phyloP scores from a whole-genome alignment of 2,888 invertebrate species.

The Lingula anatina region DNA sequence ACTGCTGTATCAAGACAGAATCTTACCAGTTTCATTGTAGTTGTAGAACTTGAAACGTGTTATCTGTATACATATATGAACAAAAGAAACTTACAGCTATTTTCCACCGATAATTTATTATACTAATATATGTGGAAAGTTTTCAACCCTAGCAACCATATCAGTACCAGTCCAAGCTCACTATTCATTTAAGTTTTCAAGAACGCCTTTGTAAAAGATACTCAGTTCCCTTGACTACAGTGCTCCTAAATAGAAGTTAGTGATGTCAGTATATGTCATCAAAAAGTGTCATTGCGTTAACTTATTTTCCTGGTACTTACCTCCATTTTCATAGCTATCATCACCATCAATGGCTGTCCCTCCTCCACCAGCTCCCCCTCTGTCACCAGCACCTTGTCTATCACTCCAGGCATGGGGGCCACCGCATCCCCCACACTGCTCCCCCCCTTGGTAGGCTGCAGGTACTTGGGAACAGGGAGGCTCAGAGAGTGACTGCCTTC shows the following conservation, averaged over 20 bases:
- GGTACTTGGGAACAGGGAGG: conserved; percentile 54
- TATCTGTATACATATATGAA: too few relatives aligned
- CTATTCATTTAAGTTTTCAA: too few relatives aligned
- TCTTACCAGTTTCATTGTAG: too few relatives aligned
- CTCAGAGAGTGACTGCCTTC: conserved; percentile 36
- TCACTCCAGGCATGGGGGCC: conserved; percentile 94
- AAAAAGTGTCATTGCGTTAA: too few relatives aligned
- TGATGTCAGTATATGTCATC: too few relatives aligned
- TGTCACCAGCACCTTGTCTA: conserved; percentile 83
- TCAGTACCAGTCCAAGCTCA: too few relatives aligned
- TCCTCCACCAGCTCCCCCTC: conserved; percentile 75
- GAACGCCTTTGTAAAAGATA: too few relatives aligned
- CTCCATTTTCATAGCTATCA: conserved; percentile 99
- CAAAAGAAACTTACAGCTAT: conserved; percentile 11
- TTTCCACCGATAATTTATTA: not conserved
- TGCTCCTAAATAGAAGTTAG: too few relatives aligned
- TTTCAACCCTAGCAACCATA: not conserved
- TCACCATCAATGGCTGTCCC: conserved; percentile 86
- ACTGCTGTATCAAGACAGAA: too few relatives aligned
- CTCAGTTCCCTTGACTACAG: too few relatives aligned
- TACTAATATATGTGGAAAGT: not conserved
- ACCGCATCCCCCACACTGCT: conserved; percentile 60
- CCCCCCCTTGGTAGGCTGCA: conserved; percentile 39
- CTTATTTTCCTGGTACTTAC: too few relatives aligned
- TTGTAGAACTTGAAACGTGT: too few relatives aligned